Percentiles rank a stretch among this genome's conserved stretches.
Evolutionary conservation across 2,888 invertebrate species (phyloP).

Genomic region (Parnassius mnemosyne): DNA sequence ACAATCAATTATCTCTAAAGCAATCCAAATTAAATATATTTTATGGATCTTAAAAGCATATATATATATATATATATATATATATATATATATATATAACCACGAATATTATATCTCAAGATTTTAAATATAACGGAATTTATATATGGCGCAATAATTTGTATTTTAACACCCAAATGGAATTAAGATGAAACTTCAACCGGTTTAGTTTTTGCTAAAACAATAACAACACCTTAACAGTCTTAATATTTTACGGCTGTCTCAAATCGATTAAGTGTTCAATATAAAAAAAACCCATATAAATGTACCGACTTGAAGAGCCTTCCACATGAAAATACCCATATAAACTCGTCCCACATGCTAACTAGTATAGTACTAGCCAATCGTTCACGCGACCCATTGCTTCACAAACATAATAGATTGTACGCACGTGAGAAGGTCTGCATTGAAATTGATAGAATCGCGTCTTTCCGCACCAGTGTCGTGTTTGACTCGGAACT

Average conservation of each 20-base stretch:
- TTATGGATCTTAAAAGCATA: too few relatives aligned
- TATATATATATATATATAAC: too few relatives aligned
- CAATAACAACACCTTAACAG: slow-evolving; percentile 16
- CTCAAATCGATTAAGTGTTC: slow-evolving; percentile 32
- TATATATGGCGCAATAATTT: too few relatives aligned
- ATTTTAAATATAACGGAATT: too few relatives aligned
- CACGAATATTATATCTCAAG: too few relatives aligned
- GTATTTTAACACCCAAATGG: too few relatives aligned
- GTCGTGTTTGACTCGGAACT: slow-evolving; percentile 44
- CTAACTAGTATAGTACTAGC: slow-evolving; percentile 29
- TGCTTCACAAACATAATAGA: slow-evolving; percentile 57
- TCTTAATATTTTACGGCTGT: slow-evolving; percentile 12
- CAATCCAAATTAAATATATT: too few relatives aligned
- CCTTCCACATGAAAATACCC: slow-evolving; percentile 28
- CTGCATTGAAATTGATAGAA: slow-evolving; percentile 50
- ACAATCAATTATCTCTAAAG: too few relatives aligned
- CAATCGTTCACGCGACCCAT: slow-evolving; percentile 40
- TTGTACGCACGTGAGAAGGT: slow-evolving; percentile 59
- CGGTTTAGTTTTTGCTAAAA: neutral
- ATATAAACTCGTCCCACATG: slow-evolving; percentile 33
- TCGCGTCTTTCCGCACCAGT: slow-evolving; percentile 45
- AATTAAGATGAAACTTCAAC: neutral
- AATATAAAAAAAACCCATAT: slow-evolving; percentile 34
- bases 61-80: too few relatives aligned
- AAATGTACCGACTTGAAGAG: slow-evolving; percentile 26